These are phyloP conservation scores for Tangara arthus DNA, from an alignment of 2,797 vertebrate species.

Conservation along the genomic window DNA sequence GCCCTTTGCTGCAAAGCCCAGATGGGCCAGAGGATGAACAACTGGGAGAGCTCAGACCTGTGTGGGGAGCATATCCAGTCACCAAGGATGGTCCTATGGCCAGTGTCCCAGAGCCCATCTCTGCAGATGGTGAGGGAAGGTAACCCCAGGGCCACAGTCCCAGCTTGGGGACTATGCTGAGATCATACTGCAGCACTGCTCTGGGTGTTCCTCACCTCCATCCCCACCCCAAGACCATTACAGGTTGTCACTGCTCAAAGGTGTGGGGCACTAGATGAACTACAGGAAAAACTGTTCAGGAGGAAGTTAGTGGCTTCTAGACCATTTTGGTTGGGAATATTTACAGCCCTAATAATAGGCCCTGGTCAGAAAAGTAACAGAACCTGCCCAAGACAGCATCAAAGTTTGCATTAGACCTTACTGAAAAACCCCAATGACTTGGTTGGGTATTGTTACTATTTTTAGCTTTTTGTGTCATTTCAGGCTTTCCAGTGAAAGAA, in stretches of 20 bases:
- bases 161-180: fast-evolving
- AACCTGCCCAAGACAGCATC: not conserved
- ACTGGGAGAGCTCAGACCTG: not conserved
- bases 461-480: constrained; percentile 27
- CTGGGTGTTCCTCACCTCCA: not conserved
- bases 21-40: not conserved
- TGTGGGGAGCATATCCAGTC: not conserved
- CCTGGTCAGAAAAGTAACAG: not conserved
- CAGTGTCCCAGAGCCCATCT: not conserved
- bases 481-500: constrained; percentile 18
- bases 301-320: not conserved
- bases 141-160: not conserved
- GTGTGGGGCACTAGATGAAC: not conserved
- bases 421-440: not conserved
- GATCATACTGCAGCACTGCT: not conserved
- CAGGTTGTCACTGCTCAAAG: not conserved
- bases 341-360: not conserved
- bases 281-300: not conserved
- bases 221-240: not conserved
- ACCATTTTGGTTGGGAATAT: not conserved
- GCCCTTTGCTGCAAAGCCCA: not conserved
- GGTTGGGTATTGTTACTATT: constrained; percentile 17
- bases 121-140: not conserved
- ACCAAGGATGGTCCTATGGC: not conserved
- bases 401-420: not conserved